A percentile compares a stretch with the other conserved stretches of the same genome.
phyloP scores from a whole-genome alignment of 2,797 vertebrate species.

The Gephyroberyx darwinii region DNA sequence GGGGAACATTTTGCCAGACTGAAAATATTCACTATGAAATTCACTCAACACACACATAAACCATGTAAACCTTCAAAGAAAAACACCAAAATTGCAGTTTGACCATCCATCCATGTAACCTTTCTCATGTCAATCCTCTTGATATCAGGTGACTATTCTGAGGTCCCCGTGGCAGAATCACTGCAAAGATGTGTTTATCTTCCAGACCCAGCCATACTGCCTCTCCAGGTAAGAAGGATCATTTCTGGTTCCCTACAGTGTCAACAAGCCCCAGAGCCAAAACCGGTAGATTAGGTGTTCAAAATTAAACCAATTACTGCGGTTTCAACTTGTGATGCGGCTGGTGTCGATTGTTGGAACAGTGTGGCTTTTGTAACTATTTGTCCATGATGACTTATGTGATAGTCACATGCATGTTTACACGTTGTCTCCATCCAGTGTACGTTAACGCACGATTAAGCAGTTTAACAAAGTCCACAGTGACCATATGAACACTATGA shows the following conservation, averaged over 20 bases:
- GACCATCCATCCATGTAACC: no score
- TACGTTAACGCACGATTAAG: conserved; percentile 37
- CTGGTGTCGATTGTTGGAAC: accelerated
- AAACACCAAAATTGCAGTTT: no score
- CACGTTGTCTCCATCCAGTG: not conserved
- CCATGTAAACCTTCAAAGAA: no score
- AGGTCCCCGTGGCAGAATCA: conserved; percentile 72
- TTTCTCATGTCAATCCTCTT: not conserved
- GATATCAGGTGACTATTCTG: conserved; percentile 72
- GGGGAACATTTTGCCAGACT: no score
- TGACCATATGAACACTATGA: not conserved
- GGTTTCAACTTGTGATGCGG: not conserved
- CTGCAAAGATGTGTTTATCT: conserved; percentile 91
- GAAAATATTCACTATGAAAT: no score
- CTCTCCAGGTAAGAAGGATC: conserved; percentile 85
- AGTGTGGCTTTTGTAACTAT: not conserved
- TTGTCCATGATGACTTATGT: not conserved
- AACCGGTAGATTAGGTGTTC: no score
- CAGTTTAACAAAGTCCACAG: conserved; percentile 48
- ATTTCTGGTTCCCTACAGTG: not conserved
- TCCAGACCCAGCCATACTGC: conserved; percentile 92
- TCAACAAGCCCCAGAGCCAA: not conserved
- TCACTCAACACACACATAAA: no score
- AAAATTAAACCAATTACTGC: no score
- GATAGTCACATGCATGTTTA: conserved; percentile 22